These are phyloP conservation scores for Tipula vernalis DNA, from an alignment of 2,888 invertebrate genomes.

Conservation along the genomic window DNA sequence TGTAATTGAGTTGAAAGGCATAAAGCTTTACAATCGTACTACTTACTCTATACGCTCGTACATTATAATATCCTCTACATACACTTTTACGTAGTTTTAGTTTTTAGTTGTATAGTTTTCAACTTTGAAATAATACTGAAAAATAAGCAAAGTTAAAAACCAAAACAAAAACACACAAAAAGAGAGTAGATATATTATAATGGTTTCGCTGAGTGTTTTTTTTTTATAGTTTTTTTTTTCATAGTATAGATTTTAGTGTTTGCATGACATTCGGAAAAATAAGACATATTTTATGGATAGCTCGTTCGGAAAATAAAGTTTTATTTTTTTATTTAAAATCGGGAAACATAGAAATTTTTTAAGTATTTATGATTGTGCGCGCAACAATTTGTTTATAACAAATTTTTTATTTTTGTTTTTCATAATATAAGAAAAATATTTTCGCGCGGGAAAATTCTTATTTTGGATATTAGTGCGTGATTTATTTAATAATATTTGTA, in stretches of 20 bases:
- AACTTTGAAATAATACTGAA: not conserved
- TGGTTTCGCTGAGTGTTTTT: conserved; percentile 9
- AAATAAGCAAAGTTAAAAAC: conserved; percentile 5
- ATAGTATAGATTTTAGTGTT: conserved; percentile 22
- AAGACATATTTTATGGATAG: conserved; percentile 18
- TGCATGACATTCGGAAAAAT: conserved; percentile 26
- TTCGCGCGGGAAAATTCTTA: not conserved
- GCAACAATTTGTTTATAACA: not conserved
- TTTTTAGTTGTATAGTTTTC: conserved; percentile 6
- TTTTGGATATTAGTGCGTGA: not conserved
- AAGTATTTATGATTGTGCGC: not conserved
- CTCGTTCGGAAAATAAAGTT: not conserved
- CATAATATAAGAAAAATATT: not conserved
- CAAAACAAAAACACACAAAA: not conserved
- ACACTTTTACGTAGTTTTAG: not conserved
- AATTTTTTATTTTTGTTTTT: not conserved
- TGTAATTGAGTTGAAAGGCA: conserved; percentile 4
- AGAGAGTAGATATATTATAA: not conserved
- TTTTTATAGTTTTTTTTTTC: conserved; percentile 6
- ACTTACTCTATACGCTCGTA: not conserved
- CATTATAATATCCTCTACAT: no score
- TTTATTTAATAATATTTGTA: not conserved
- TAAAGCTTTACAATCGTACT: not conserved
- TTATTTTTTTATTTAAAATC: not conserved
- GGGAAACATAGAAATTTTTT: not conserved